A percentile compares a stretch with the other conserved stretches of the same genome.
Evolutionary conservation across 2,888 invertebrate genomes (phyloP).

Genomic region (Hyles lineata): DNA sequence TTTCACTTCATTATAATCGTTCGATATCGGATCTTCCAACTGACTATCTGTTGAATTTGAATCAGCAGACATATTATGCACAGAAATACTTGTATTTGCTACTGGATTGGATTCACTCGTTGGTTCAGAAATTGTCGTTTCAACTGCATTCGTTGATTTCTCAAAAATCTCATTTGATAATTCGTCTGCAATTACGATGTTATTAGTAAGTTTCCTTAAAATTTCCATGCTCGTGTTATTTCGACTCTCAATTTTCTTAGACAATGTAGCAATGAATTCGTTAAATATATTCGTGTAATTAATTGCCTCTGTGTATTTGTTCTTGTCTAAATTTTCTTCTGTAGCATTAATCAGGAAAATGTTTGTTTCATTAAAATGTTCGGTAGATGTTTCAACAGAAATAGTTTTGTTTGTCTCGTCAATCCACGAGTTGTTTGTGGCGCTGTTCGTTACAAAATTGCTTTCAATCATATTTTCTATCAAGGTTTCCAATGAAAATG

Average conservation of each 20-base stretch:
- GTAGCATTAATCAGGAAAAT: conserved; percentile 49
- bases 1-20: conserved; percentile 34
- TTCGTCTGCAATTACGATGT: background rate
- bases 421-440: conserved; percentile 28
- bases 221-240: conserved; percentile 66
- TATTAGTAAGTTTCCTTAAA: conserved; percentile 31
- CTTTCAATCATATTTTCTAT: conserved; percentile 65
- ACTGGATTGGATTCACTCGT: background rate
- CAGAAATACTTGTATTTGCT: background rate
- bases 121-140: conserved; percentile 4
- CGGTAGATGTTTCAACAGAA: background rate
- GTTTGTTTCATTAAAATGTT: conserved; percentile 33
- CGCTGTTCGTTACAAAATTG: conserved; percentile 49
- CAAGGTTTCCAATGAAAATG: conserved; percentile 62
- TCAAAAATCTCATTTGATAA: conserved; percentile 21
- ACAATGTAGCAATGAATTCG: conserved; percentile 58
- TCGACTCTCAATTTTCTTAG: conserved; percentile 64
- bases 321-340: conserved; percentile 50
- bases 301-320: conserved; percentile 46
- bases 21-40: background rate
- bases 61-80: background rate
- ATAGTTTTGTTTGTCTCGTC: conserved; percentile 21
- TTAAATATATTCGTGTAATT: conserved; percentile 46
- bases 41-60: conserved; percentile 7
- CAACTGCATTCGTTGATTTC: background rate